phyloP scores from a whole-genome alignment of 2,797 vertebrate species.

The Yasuhikotakia modesta region DNA sequence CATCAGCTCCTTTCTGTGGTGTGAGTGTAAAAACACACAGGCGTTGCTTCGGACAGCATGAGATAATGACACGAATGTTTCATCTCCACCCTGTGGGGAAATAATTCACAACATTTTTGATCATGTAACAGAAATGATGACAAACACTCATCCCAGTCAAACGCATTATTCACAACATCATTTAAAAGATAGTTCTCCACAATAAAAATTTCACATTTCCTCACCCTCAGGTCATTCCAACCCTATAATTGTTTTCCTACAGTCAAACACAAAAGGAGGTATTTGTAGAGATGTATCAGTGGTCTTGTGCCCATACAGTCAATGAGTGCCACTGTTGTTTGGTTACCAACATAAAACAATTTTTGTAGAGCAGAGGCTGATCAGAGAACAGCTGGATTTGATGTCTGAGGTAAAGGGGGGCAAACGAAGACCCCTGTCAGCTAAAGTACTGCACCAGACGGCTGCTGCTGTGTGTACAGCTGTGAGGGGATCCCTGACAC shows the following conservation, averaged over 20 bases:
- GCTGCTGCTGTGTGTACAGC: not conserved
- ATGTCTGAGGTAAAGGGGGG: constrained; percentile 5
- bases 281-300: no score
- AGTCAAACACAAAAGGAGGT: no score
- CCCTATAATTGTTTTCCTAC: no score
- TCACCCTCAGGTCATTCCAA: no score
- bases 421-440: constrained; percentile 48
- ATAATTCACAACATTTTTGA: not conserved
- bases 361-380: not conserved
- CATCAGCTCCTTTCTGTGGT: constrained; percentile 9
- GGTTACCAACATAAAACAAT: no score
- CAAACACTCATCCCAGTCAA: no score
- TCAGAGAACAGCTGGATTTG: constrained; percentile 38
- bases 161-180: no score
- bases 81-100: constrained; percentile 7
- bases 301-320: no score
- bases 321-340: no score
- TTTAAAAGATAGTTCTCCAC: no score
- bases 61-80: not conserved
- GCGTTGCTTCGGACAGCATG: not conserved
- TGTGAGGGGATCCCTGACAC: constrained; percentile 49
- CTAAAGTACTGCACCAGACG: constrained; percentile 12
- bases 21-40: constrained; percentile 11
- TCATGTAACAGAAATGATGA: constrained; percentile 13
- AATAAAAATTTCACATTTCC: no score